A percentile compares a stretch with the other conserved stretches of the same genome.
phyloP scores from a whole-genome alignment of 2,113 vertebrate species.

The Podarcis cretensis region DNA sequence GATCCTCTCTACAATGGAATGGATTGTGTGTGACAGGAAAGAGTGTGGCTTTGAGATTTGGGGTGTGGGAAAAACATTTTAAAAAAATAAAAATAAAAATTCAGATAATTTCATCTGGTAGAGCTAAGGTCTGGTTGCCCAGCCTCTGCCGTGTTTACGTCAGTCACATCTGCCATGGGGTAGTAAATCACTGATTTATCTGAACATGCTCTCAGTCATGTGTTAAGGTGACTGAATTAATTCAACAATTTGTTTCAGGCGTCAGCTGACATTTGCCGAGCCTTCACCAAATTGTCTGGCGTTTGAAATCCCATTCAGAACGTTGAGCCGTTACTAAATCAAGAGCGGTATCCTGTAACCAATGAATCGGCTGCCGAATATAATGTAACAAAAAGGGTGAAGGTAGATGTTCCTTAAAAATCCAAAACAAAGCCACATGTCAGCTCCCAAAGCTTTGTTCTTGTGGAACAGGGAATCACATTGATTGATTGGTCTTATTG shows the following conservation, averaged over 20 bases:
- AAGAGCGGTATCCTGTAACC: neutral
- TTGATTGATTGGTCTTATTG: conserved; percentile 27
- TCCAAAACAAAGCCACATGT: rapidly evolving
- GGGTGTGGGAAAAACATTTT: too few relatives aligned
- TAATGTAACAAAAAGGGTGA: conserved; percentile 22
- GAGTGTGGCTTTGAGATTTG: too few relatives aligned
- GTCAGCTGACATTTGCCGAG: conserved; percentile 4
- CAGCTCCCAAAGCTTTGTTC: conserved; percentile 47
- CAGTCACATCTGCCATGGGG: neutral
- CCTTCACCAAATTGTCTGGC: neutral
- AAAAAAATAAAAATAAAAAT: too few relatives aligned
- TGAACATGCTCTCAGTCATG: neutral
- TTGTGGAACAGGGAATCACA: conserved; percentile 41
- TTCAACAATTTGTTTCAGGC: neutral
- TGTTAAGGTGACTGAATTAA: neutral
- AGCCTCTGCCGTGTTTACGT: conserved; percentile 4
- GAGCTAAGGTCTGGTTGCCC: neutral
- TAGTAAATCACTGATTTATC: neutral
- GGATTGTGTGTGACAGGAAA: too few relatives aligned
- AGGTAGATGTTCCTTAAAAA: conserved; percentile 29
- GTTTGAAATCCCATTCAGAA: conserved; percentile 27
- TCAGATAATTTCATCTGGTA: too few relatives aligned
- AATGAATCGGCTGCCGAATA: neutral
- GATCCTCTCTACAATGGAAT: too few relatives aligned
- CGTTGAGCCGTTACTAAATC: conserved; percentile 10